Base-by-base conservation (phyloP, 2,797 vertebrate species). In the Pteronotus mesoamericanus region DNA sequence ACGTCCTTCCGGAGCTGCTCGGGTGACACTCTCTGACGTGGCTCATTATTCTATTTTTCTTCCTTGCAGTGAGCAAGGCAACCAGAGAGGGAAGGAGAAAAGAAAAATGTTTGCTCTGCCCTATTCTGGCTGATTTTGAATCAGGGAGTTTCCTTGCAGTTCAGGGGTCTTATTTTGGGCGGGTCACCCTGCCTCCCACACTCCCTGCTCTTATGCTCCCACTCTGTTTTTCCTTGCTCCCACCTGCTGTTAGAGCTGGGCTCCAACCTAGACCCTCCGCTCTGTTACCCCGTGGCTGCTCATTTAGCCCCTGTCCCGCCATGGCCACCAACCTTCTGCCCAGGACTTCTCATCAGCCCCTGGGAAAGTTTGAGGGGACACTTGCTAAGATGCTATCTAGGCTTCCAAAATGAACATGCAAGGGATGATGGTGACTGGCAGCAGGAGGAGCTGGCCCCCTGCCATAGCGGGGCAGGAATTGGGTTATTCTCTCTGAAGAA, bases 291-390 rank as follows among this genome's bases (percentile, higher is more conserved):
- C 42, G 68, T 34, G 18, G n/a, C 68, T 53, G 53, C 34, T n/a
- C 78, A 4, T 32, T 66, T 37, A 19, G 34, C 15, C 3, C 95
- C 86, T 84, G 94, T 94, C 89, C 26, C 0, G 42, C 80, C 79
- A 86, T 68, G 48, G 75, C 82, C 15, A 9, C 82, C 91, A 97
- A 68, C 80, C 89, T 97, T 85, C 95, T 95, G 84, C 96, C 87
- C 96, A 94, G 89, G 94, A 86, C 93, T 97, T 90, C 93, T 97
- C 85, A 55, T 94, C 94, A 92, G 97, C 86, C 91, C 93, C 72
- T 78, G 91, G 91, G 95, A 96, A 97, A 94, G 90, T 0, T 0
- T 57, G n/a, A 75, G 32, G 64, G 57, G 72, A 80, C 4, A 59
- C 18, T 46, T n/a, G n/a, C n/a, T 72, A 53, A 74, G 32, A 80